Percentiles rank a stretch among this genome's conserved stretches.
phyloP scores from a whole-genome alignment of 1,140 invertebrate species.

The Penaeus japonicus region DNA sequence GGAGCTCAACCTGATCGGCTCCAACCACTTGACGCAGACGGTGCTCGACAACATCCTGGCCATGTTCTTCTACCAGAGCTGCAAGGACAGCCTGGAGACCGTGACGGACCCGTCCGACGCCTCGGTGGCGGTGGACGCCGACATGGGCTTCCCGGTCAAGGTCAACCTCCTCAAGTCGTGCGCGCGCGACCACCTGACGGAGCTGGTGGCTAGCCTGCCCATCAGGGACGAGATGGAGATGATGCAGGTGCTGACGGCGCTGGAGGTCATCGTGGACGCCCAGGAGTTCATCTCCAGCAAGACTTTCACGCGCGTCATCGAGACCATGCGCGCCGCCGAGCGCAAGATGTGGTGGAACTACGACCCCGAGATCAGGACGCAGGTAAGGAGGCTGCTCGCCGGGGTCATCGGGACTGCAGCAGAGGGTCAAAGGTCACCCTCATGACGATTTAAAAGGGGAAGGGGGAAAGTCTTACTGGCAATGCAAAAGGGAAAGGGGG shows the following conservation, averaged over 20 bases:
- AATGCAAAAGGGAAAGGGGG: no score
- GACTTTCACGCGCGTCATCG: conserved; percentile 40
- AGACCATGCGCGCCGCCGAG: conserved; percentile 31
- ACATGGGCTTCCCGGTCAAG: conserved; percentile 6
- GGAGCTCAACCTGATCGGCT: conserved; percentile 45
- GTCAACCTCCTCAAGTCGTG: conserved; percentile 55
- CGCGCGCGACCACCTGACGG: conserved; percentile 51
- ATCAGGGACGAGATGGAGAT: conserved; percentile 56
- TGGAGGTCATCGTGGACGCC: conserved; percentile 32
- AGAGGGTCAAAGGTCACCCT: background rate
- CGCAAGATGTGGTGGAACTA: conserved; percentile 43
- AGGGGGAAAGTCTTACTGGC: no score
- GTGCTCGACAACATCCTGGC: conserved; percentile 55
- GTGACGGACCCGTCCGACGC: background rate
- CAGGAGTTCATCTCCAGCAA: conserved; percentile 51
- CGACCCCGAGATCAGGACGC: conserved; percentile 35
- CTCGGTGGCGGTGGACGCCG: background rate
- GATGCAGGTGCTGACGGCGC: conserved; percentile 47
- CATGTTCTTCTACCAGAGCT: conserved; percentile 47
- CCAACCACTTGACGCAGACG: conserved; percentile 39
- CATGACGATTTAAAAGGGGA: no score
- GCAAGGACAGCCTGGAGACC: conserved; percentile 38
- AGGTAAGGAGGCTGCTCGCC: conserved; percentile 31
- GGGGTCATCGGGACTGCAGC: background rate
- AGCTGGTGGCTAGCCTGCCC: conserved; percentile 30